Evolutionary conservation across 2,797 vertebrate species (phyloP), one percentile per base, ranked within the genome.

Genomic region (Mastacembelus armatus): DNA sequence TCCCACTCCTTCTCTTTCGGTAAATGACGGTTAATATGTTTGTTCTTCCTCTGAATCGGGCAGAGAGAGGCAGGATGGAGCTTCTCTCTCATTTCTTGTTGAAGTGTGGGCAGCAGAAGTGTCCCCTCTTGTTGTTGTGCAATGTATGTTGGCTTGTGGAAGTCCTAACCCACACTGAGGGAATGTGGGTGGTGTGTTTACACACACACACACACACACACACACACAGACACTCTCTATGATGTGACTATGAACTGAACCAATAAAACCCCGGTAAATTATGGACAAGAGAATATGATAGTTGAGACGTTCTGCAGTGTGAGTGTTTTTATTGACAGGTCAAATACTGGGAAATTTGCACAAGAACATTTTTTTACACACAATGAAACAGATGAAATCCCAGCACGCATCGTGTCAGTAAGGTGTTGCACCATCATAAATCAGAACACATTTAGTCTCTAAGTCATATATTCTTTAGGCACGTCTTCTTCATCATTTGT

Each of bases 81-180:
- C 18, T 40, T 33, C 49, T 60, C 36, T 56, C 6, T 26, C 27
- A 18, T 15, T 27, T 19, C 38, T 36, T 43, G 40, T 29, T 60
- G 6, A 16, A 44, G 55, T 78, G 64, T 80, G 71, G 74, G 78
- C 58, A 65, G 74, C 78, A 78, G 49, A 15, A 66, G 18, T 58
- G 56, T 71, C 80, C 52, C 32, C 60, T 77, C 50, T 64, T 32
- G 47, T 67, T 69, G 70, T 59, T 63, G 12, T 64, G 30, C 54
- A 26, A 66, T 39, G 42, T 30, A 12, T 0, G 51, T 66, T 61
- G 39, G 66, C 71, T 71, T 4, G 30, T 39, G 54, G 32, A 66
- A 54, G 11, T 48, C 52, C 33, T 68, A 65, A 71, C 68, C 42
- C 50, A 66, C 45, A 66, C 16, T 36, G 50, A 56, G 35, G 32